Evolutionary conservation across 2,113 vertebrate genomes (phyloP).

Genomic region (Chiloscyllium plagiosum): DNA sequence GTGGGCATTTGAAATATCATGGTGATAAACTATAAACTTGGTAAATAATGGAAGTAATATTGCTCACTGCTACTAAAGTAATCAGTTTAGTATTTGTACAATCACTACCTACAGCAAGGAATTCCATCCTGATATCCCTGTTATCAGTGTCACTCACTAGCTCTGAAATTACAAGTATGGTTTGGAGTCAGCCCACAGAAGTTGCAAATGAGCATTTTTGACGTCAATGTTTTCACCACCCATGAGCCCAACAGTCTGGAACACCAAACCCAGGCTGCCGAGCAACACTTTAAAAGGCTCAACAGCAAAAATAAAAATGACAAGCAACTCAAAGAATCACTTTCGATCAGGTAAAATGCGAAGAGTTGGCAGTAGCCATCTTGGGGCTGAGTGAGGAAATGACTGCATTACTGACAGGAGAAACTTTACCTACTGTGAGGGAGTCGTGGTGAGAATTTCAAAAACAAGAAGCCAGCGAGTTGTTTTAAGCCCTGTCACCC

Average conservation of each 20-base stretch:
- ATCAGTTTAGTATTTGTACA: background rate
- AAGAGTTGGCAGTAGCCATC: background rate
- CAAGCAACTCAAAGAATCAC: background rate
- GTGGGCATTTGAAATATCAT: background rate
- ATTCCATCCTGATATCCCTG: background rate
- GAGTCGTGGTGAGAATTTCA: background rate
- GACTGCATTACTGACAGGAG: background rate
- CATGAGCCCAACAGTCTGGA: background rate
- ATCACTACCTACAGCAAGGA: background rate
- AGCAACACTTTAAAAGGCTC: background rate
- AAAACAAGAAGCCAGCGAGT: background rate
- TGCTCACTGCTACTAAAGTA: background rate
- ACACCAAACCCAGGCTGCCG: background rate
- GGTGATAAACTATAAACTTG: background rate
- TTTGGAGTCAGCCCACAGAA: background rate
- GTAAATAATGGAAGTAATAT: background rate
- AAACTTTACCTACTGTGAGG: background rate
- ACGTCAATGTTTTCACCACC: background rate
- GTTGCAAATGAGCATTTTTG: background rate
- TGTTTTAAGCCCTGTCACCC: background rate
- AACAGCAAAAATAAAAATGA: background rate
- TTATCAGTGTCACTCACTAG: background rate
- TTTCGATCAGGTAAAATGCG: background rate
- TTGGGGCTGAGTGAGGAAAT: background rate
- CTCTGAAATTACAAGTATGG: background rate